Conservation (phyloP, 2,113 vertebrate species). For the Brachypteracias leptosomus region DNA sequence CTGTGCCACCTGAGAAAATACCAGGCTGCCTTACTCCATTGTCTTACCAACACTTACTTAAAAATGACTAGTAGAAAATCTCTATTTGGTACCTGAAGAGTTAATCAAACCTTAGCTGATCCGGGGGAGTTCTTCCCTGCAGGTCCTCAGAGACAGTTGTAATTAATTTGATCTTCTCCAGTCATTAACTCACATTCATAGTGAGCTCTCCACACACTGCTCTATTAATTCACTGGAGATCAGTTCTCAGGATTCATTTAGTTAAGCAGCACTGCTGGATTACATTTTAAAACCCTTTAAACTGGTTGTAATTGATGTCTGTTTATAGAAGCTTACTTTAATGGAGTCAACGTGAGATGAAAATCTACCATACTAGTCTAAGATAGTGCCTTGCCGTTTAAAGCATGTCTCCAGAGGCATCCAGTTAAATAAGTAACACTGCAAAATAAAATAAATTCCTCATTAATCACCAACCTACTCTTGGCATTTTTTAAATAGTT, state of each 20-base stretch:
- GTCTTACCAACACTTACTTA: background rate
- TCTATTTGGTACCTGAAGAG: slow-evolving; percentile 55
- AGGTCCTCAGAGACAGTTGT: slow-evolving; percentile 77
- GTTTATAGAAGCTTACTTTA: slow-evolving; percentile 83
- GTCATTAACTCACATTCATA: slow-evolving; percentile 81
- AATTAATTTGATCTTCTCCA: slow-evolving; percentile 86
- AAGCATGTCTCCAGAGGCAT: slow-evolving; percentile 55
- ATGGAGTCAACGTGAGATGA: slow-evolving; percentile 74
- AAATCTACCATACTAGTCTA: slow-evolving; percentile 58
- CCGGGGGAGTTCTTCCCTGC: slow-evolving; percentile 67
- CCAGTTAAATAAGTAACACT: slow-evolving; percentile 60
- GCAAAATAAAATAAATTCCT: slow-evolving; percentile 64
- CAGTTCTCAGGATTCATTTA: slow-evolving; percentile 81
- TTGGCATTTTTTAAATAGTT: slow-evolving; percentile 37
- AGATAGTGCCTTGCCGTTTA: slow-evolving; percentile 37
- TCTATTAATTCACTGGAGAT: slow-evolving; percentile 84
- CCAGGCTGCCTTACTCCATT: background rate
- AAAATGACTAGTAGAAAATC: background rate
- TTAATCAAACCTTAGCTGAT: slow-evolving; percentile 74
- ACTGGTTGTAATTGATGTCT: slow-evolving; percentile 85
- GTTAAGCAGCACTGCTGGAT: slow-evolving; percentile 82
- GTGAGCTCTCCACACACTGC: slow-evolving; percentile 68
- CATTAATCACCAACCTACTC: slow-evolving; percentile 51
- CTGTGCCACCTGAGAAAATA: background rate
- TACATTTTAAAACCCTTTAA: slow-evolving; percentile 83